Evolutionary conservation across 2,113 vertebrate genomes (phyloP).

Genomic region (Candoia aspera): DNA sequence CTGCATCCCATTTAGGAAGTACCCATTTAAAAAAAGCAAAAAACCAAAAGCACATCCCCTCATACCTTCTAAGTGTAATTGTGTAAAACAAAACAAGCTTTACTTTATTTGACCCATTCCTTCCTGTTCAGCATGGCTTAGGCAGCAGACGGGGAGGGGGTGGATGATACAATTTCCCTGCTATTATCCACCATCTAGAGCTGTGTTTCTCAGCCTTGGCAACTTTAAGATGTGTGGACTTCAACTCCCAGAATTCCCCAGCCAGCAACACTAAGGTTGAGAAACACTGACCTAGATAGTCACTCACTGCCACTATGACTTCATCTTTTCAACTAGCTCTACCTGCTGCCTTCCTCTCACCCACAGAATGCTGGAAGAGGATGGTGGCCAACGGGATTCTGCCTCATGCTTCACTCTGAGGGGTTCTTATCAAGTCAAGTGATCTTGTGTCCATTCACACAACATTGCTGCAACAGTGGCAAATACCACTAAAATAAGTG

Average conservation of each 20-base stretch:
- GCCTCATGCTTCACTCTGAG: neutral
- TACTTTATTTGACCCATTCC: neutral
- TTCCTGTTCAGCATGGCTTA: neutral
- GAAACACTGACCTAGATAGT: neutral
- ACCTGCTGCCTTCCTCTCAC: neutral
- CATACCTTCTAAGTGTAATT: neutral
- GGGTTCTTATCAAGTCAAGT: neutral
- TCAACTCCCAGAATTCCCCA: neutral
- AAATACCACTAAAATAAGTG: neutral
- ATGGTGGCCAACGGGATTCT: neutral
- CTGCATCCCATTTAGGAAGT: neutral
- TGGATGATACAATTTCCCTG: neutral
- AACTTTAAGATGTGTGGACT: neutral
- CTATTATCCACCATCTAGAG: neutral
- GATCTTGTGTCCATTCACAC: neutral
- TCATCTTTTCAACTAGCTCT: neutral
- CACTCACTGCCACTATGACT: no score
- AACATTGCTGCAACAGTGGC: neutral
- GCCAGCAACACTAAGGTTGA: neutral
- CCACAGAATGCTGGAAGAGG: neutral
- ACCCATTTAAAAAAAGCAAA: neutral
- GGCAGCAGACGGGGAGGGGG: neutral
- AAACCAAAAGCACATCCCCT: neutral
- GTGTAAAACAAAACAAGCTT: neutral
- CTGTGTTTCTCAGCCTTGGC: neutral